Evolutionary conservation across 2,113 vertebrate species (phyloP), one percentile per base, ranked within the genome.

Genomic region (Tauraco erythrolophus): DNA sequence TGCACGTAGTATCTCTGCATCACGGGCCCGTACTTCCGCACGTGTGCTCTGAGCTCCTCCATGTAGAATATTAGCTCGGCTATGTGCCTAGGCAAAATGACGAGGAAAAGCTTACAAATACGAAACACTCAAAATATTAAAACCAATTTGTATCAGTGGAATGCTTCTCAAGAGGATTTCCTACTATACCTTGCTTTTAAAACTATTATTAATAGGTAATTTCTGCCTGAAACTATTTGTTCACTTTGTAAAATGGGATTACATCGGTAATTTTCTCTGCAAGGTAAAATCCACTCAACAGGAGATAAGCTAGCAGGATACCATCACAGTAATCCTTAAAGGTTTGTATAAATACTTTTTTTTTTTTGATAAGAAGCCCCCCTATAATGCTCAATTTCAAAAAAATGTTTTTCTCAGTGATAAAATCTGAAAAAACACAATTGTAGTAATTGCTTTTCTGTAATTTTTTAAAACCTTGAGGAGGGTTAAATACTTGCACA

Each of bases 41-140:
- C 99, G 0, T 99, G 99, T 66, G 99, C 99, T 97, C 99, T 96
- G 54, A 99, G 99, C 93, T 99, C 99, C 97, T 99, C 99, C 99
- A 99, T 99, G 98, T 99, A 99, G 98, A 99, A 99, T 97, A 99
- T 99, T 80, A 99, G 94, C 96, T 99, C 99, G 13, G 99, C 99
- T 97, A 99, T 99, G 98, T 99, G 99, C 95, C 99, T 99, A 95
- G 72, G 43, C 53, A 84, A 45, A 53, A 72, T 58, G 31, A 84
- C 12, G 89, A 71, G 23, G 27, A 31, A 75, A 77, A 62, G 19
- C 30, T 92, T 71, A 88, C 19, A 66, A 74, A 72, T 8, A 50
- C 1, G 19, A 43, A 39, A 48, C 35, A 83, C 5, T 5, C 27
- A 45, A 71, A 84, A 27, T 11, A 60, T 2, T 30, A 8, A 74